Base-by-base conservation (phyloP, 2,888 invertebrate species). In the Nudaria mundana region DNA sequence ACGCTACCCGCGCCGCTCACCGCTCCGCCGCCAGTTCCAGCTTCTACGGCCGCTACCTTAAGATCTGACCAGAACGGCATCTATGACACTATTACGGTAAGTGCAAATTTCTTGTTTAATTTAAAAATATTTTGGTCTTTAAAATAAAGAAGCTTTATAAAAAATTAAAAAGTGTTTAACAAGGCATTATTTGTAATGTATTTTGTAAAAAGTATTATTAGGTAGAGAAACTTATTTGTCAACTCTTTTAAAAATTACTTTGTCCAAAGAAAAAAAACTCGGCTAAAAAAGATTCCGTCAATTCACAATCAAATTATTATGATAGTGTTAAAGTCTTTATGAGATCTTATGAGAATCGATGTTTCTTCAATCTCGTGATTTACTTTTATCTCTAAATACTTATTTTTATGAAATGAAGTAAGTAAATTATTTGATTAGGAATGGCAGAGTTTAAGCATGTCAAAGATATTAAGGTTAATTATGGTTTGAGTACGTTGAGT, bases 71-170 rank as follows among this genome's bases (percentile, higher is more conserved):
- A 81, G 51, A 85, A 84, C 53, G 84, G 85, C 74, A 88, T 88
- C 63, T 88, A 88, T 61, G 88, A 88, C 67, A 87, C 88, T 42
- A 88, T 88, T 52, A 81, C 81, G 55, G 88, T 88, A 55, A 79
- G 84, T 63, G n/a, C n/a, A n/a, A n/a, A n/a, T n/a, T n/a, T n/a
- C n/a, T n/a, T n/a, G n/a, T n/a, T n/a, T n/a, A n/a, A 48, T 43
- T 40, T 43, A 44, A 18, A 13, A 14, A 33, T 25, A 30, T 14
- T 35, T 28, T 43, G 29, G 20, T 6, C 13, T 37, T 20, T 29
- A 14, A 28, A n/a, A n/a, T n/a, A n/a, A n/a, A n/a, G n/a, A n/a
- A n/a, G n/a, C n/a, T n/a, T n/a, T n/a, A n/a, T n/a, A n/a, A n/a
- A n/a, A n/a, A n/a, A n/a, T n/a, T n/a, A n/a, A n/a, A n/a, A n/a